These are phyloP conservation scores for Trinorchestia longiramus DNA, from an alignment of 1,140 invertebrate species.

Conservation along the genomic window DNA sequence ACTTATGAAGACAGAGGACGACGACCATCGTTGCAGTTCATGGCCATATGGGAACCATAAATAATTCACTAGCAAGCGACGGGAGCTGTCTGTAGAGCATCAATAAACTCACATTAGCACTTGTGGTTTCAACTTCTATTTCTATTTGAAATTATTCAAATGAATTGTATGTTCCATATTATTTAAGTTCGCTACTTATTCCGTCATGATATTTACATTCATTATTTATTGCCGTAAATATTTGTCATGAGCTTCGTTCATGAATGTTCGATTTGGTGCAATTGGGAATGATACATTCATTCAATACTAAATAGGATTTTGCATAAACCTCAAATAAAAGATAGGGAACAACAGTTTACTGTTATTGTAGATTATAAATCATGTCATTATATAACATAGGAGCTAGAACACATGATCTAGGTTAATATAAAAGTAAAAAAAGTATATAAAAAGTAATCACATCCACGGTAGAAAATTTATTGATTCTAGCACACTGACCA, in stretches of 20 bases:
- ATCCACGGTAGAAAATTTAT: background rate
- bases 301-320: background rate
- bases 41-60: background rate
- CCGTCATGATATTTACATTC: background rate
- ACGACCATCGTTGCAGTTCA: background rate
- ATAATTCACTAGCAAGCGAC: background rate
- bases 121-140: background rate
- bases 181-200: background rate
- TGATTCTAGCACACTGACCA: background rate
- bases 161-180: background rate
- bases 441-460: background rate
- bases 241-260: background rate
- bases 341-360: background rate
- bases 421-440: background rate
- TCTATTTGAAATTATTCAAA: background rate
- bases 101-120: background rate
- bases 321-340: background rate
- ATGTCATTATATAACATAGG: background rate
- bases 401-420: background rate
- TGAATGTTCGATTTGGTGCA: background rate
- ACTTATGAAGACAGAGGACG: background rate
- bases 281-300: background rate
- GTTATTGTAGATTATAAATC: background rate
- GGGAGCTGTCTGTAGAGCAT: background rate
- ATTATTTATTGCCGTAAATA: background rate